A percentile compares a stretch with the other conserved stretches of the same genome.
phyloP scores from a whole-genome alignment of 2,888 invertebrate genomes.

The Nowickia ferox region DNA sequence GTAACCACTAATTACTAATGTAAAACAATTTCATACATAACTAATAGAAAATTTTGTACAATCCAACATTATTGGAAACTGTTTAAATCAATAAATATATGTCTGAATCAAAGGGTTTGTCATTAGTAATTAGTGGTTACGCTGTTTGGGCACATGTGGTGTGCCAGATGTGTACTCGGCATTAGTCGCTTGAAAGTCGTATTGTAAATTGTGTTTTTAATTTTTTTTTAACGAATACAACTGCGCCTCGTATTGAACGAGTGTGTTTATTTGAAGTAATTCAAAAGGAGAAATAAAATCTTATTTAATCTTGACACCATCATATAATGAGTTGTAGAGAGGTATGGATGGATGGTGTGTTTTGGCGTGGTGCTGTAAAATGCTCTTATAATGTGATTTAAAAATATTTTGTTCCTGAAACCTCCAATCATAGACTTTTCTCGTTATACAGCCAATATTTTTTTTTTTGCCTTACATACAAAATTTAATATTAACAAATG shows the following conservation, averaged over 20 bases:
- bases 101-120: too few species aligned
- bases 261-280: conserved; percentile 1
- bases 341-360: conserved; percentile 1
- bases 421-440: conserved; percentile 18
- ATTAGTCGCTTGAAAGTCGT: background rate
- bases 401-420: conserved; percentile 33
- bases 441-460: conserved; percentile 7
- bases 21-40: too few species aligned
- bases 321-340: conserved; percentile 43
- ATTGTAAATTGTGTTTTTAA: background rate
- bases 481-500: conserved; percentile 26
- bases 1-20: too few species aligned
- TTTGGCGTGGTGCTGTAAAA: background rate
- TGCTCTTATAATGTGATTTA: conserved; percentile 12
- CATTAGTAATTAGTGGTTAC: too few species aligned
- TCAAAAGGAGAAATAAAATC: conserved; percentile 15
- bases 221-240: conserved; percentile 42
- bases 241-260: background rate
- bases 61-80: too few species aligned
- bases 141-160: too few species aligned
- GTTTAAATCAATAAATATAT: too few species aligned
- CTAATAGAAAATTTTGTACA: too few species aligned
- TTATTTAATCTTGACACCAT: conserved; percentile 64
- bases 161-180: too few species aligned
- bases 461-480: background rate